phyloP scores from a whole-genome alignment of 2,797 vertebrate species.

The Xyrichtys novacula region DNA sequence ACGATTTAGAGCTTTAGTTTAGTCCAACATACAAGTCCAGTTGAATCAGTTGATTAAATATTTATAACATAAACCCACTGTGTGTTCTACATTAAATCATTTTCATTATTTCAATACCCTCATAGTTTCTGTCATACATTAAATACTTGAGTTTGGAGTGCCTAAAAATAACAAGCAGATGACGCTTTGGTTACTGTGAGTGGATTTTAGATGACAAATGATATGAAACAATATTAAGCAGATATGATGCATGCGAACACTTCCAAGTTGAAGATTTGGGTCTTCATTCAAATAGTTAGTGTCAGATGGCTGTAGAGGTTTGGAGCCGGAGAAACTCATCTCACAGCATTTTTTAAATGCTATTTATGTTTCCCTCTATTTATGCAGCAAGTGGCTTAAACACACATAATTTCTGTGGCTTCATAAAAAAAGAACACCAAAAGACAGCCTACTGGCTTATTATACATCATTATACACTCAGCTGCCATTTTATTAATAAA shows the following conservation, averaged over 20 bases:
- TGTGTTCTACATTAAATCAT: background rate
- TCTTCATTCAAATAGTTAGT: too few relatives aligned
- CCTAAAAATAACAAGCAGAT: background rate
- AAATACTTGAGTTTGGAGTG: background rate
- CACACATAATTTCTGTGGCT: background rate
- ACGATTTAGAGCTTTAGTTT: too few relatives aligned
- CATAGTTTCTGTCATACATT: background rate
- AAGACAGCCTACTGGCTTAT: slow-evolving; percentile 7
- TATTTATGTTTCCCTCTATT: background rate
- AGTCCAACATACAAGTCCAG: background rate
- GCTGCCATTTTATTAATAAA: background rate
- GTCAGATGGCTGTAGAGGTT: background rate
- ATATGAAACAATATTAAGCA: background rate
- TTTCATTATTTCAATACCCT: background rate
- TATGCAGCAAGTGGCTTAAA: background rate
- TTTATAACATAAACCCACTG: background rate
- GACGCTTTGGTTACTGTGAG: too few relatives aligned
- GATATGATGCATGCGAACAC: background rate
- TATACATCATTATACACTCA: background rate
- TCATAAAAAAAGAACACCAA: slow-evolving; percentile 7
- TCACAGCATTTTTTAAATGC: background rate
- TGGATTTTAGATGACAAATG: too few relatives aligned
- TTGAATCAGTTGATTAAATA: background rate
- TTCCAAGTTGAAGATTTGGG: too few relatives aligned
- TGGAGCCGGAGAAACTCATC: background rate